A percentile compares a stretch with the other conserved stretches of the same genome.
Evolutionary conservation across 2,113 vertebrate species (phyloP).

Genomic region (Prionailurus viverrinus): DNA sequence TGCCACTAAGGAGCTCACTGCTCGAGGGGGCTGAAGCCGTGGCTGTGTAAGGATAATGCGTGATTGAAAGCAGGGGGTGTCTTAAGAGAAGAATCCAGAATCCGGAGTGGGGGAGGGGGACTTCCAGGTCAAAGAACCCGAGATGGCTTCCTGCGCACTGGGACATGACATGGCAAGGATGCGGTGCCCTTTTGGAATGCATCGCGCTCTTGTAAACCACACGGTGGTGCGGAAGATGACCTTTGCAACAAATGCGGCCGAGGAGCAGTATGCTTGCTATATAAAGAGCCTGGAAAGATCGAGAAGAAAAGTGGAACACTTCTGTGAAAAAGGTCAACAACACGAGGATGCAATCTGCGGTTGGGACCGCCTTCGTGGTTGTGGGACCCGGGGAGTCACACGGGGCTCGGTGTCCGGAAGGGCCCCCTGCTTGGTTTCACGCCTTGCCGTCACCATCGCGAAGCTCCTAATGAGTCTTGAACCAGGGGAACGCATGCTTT

Average conservation of each 20-base stretch:
- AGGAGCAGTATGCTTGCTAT: not conserved
- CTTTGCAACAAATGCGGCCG: not conserved
- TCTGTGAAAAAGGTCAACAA: fast-evolving
- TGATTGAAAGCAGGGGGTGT: not conserved
- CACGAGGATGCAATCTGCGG: fast-evolving
- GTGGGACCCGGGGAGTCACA: fast-evolving
- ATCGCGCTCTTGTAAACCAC: not conserved
- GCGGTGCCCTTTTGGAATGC: fast-evolving
- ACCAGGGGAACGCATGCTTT: fast-evolving
- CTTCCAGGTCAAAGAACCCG: not conserved
- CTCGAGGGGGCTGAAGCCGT: too few relatives aligned
- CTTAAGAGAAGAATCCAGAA: not conserved
- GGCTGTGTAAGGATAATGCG: fast-evolving
- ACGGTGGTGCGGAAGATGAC: not conserved
- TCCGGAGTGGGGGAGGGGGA: not conserved
- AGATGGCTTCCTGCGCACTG: fast-evolving
- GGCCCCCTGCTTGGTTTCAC: too few relatives aligned
- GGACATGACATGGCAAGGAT: fast-evolving
- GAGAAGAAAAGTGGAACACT: not conserved
- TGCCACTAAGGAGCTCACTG: too few relatives aligned
- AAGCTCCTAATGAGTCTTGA: not conserved
- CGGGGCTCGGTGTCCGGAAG: too few relatives aligned
- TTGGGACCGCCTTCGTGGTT: fast-evolving
- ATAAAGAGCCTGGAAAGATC: not conserved
- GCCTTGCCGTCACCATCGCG: not conserved